Percentiles rank a stretch among this genome's conserved stretches.
Evolutionary conservation across 2,797 vertebrate genomes (phyloP).

Genomic region (Fistularia commersonii): DNA sequence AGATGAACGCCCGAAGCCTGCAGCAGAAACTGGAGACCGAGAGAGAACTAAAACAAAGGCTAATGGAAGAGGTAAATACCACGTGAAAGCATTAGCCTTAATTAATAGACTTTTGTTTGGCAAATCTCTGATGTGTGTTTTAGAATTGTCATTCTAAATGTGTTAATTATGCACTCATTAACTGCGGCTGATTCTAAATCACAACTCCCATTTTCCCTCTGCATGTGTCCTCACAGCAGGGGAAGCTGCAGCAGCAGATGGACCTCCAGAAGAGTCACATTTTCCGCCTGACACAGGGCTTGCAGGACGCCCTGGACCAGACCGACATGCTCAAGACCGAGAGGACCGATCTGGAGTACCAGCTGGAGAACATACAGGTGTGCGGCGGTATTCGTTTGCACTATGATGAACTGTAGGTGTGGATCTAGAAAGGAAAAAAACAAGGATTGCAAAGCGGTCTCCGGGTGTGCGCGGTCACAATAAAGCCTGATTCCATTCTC

Average conservation of each 20-base stretch:
- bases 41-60: conserved; percentile 94
- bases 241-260: conserved; percentile 98
- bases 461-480: conserved; percentile 2
- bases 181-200: conserved; percentile 4
- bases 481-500: conserved; percentile 19
- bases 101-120: too few species aligned
- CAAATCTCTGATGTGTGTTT: too few species aligned
- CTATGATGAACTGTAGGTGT: conserved; percentile 9
- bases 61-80: conserved; percentile 89
- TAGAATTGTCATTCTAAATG: background rate
- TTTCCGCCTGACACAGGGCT: conserved; percentile 94
- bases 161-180: background rate
- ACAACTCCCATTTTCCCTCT: conserved; percentile 14
- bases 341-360: conserved; percentile 93
- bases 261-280: conserved; percentile 98
- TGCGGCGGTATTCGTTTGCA: conserved; percentile 1
- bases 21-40: conserved; percentile 98
- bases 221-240: conserved; percentile 77
- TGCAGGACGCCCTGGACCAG: conserved; percentile 94
- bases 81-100: background rate
- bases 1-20: conserved; percentile 96
- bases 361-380: conserved; percentile 81
- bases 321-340: conserved; percentile 97
- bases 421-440: background rate
- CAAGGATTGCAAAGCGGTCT: conserved; percentile 18